phyloP scores from a whole-genome alignment of 2,888 invertebrate genomes.

The Falcaria lacertinaria region DNA sequence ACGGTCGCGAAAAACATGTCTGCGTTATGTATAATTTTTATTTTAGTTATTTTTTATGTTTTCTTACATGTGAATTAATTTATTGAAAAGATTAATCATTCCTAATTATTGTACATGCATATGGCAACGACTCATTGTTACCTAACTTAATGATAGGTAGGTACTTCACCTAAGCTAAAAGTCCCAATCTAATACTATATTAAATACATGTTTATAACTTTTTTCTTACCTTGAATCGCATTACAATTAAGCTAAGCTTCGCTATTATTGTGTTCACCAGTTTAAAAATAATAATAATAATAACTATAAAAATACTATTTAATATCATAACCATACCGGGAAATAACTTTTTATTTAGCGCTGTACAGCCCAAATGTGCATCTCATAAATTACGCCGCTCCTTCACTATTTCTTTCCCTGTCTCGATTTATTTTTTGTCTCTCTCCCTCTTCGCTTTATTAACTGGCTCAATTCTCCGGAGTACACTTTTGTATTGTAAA shows the following conservation, averaged over 20 bases:
- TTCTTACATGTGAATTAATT: no score
- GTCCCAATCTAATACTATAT: no score
- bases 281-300: no score
- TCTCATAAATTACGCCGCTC: slow-evolving; percentile 71
- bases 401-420: slow-evolving; percentile 62
- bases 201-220: no score
- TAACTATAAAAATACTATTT: slow-evolving; percentile 34
- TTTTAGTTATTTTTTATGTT: slow-evolving; percentile 27
- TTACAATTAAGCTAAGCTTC: no score
- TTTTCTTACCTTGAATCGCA: no score
- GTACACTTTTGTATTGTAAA: slow-evolving; percentile 47
- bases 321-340: slow-evolving; percentile 58
- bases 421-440: slow-evolving; percentile 58
- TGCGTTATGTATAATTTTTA: slow-evolving; percentile 53
- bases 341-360: slow-evolving; percentile 68
- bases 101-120: no score
- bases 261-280: no score
- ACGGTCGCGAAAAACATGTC: slow-evolving; percentile 73
- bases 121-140: no score
- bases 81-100: no score
- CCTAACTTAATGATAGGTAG: no score
- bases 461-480: slow-evolving; percentile 58
- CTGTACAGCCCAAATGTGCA: slow-evolving; percentile 76
- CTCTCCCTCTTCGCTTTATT: slow-evolving; percentile 55
- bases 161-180: no score